These are phyloP conservation scores for Nannobrachium achirus DNA, from an alignment of 2,113 vertebrate species.

Conservation along the genomic window DNA sequence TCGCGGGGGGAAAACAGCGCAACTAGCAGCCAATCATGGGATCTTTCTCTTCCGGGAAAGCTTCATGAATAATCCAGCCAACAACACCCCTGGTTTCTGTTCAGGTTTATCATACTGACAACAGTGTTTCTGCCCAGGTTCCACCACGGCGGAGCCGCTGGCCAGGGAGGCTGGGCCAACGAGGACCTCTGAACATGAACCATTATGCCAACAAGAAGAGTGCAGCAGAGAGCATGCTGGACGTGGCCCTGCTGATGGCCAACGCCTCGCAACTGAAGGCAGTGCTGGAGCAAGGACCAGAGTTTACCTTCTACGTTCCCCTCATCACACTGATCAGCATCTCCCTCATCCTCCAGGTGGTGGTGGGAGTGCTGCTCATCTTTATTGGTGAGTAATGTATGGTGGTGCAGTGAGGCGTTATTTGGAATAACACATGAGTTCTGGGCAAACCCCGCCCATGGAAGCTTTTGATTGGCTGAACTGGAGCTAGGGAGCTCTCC, in stretches of 20 bases:
- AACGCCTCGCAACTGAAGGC: conserved; percentile 97
- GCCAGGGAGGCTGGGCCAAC: conserved; percentile 43
- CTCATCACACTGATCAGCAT: conserved; percentile 90
- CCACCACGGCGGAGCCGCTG: background rate
- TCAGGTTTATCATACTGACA: conserved; percentile 28
- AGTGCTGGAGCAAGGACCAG: conserved; percentile 87
- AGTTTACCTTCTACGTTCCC: conserved; percentile 84
- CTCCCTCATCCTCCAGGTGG: conserved; percentile 88
- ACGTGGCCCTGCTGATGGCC: conserved; percentile 95
- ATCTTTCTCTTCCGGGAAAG: no score
- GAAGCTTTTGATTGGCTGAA: no score
- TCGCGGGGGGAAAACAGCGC: no score
- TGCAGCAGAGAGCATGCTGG: conserved; percentile 95
- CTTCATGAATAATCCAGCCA: no score
- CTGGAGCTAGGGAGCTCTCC: no score
- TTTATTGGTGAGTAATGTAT: conserved; percentile 92
- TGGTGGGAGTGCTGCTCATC: conserved; percentile 92
- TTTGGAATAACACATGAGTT: no score
- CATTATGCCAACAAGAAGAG: conserved; percentile 98
- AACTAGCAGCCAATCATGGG: no score
- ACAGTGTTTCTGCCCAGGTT: conserved; percentile 49
- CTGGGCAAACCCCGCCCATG: no score
- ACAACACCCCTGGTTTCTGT: no score
- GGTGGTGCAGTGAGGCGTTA: background rate
- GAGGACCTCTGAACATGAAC: conserved; percentile 88